Evolutionary conservation across 2,113 vertebrate genomes (phyloP), one percentile per base, ranked within the genome.

Genomic region (Dasyornis broadbenti): DNA sequence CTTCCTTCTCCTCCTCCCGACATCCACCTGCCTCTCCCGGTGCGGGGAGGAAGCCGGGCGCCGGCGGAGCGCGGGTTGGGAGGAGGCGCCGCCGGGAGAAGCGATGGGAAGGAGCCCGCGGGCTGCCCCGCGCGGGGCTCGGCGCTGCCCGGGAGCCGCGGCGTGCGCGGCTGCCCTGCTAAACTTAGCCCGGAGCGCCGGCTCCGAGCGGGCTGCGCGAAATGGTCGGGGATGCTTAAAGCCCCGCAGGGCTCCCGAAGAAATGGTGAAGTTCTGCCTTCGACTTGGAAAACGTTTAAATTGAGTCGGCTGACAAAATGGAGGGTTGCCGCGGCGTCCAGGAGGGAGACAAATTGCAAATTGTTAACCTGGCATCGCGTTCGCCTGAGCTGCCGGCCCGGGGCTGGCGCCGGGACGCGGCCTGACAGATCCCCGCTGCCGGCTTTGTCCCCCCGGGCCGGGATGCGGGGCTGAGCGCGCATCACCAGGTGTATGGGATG

Each of bases 271-370:
- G 75, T 73, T 65, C 54, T 92, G 82, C 59, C 59, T 33, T n/a
- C n/a, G 3, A 24, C 40, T 88, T 28, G 69, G 56, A 39, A 42
- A 63, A 69, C 19, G 39, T 72, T 86, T 79, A 92, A 95, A 94
- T 91, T 77, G 90, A 86, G 71, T 68, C 71, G 30, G 88, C 8
- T 87, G 92, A 96, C 95, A 96, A 96, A 96, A 96, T 96, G 94
- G 95, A 96, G 96, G 96, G 94, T 82, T 90, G 88, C 84, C 13
- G 68, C 3, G 59, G 80, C 87, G 69, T 28, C 91, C 68, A 33
- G 81, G 69, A 66, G 61, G 0, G 30, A 83, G 50, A 90, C 65
- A 54, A 63, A 66, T 30, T 53, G 88, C 49, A 7, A 56, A 50
- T 78, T 56, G 88, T 80, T 82, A 90, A 91, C 90, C 92, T 91